A percentile compares a stretch with the other conserved stretches of the same genome.
Evolutionary conservation across 2,888 invertebrate species (phyloP).

Genomic region (Oscheius sp.): DNA sequence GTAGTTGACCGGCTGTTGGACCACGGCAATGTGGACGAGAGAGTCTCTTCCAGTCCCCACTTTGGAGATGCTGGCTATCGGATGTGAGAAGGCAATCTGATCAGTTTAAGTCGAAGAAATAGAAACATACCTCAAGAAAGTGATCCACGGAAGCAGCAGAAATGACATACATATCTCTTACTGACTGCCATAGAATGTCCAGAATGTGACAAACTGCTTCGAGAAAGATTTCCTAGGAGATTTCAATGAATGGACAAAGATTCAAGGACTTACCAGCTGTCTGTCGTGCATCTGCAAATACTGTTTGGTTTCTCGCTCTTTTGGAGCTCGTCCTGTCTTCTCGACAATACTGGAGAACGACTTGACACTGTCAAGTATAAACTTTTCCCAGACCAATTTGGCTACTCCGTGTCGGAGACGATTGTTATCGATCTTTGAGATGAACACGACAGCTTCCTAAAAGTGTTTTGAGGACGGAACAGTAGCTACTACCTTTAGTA

Average conservation of each 20-base stretch:
- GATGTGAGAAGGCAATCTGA: slow-evolving; percentile 44
- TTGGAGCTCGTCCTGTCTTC: slow-evolving; percentile 49
- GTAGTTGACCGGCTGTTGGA: slow-evolving; percentile 63
- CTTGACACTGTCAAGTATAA: slow-evolving; percentile 55
- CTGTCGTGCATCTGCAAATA: slow-evolving; percentile 59
- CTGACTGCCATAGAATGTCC: slow-evolving; percentile 43
- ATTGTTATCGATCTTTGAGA: slow-evolving; percentile 21
- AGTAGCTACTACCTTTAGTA: slow-evolving; percentile 4
- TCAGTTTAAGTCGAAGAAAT: background rate
- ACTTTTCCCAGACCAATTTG: slow-evolving; percentile 69
- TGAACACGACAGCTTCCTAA: slow-evolving; percentile 24
- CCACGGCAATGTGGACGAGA: slow-evolving; percentile 45
- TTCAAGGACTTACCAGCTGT: slow-evolving; percentile 43
- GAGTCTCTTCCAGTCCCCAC: slow-evolving; percentile 41
- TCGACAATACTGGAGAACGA: slow-evolving; percentile 50
- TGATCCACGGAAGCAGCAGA: slow-evolving; percentile 41
- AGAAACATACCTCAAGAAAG: slow-evolving; percentile 39
- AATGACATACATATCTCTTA: slow-evolving; percentile 39
- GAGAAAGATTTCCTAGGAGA: slow-evolving; percentile 37
- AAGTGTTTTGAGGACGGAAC: background rate
- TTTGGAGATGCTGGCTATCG: background rate
- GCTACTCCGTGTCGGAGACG: slow-evolving; percentile 67
- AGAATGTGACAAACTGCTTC: slow-evolving; percentile 38
- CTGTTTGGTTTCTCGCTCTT: slow-evolving; percentile 55
- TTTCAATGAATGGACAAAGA: background rate